Percentiles rank a stretch among this genome's conserved stretches.
These are phyloP conservation scores for Allolobophora icterica DNA, from an alignment of 2,888 invertebrate genomes.

Conservation along the genomic window DNA sequence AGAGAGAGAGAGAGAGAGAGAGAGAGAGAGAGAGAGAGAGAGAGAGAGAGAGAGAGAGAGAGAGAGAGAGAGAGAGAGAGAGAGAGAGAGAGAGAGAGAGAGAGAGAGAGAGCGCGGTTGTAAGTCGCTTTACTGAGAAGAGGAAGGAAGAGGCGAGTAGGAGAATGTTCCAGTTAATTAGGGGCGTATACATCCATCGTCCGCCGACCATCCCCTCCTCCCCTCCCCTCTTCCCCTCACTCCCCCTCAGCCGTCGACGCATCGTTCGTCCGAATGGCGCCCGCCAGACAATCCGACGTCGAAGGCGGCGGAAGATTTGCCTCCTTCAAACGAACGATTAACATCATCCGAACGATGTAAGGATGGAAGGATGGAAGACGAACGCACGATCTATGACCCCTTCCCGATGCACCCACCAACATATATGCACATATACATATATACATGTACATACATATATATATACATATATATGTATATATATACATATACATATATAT, in stretches of 20 bases:
- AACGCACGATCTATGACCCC: too few species aligned
- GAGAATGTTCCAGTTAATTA: conserved; percentile 3
- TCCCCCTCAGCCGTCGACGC: background rate
- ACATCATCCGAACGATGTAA: background rate
- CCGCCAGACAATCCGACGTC: conserved; percentile 11
- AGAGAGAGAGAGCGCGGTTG: background rate
- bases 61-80: too few species aligned
- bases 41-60: too few species aligned
- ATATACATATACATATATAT: too few species aligned
- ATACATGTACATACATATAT: too few species aligned
- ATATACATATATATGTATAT: too few species aligned
- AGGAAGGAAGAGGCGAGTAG: background rate
- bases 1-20: background rate
- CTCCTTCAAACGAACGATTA: conserved; percentile 17
- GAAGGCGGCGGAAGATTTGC: background rate
- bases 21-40: background rate
- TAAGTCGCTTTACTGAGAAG: background rate
- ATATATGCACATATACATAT: too few species aligned
- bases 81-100: too few species aligned
- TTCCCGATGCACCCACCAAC: too few species aligned
- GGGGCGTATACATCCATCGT: background rate
- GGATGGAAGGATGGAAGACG: background rate
- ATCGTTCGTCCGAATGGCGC: conserved; percentile 17
- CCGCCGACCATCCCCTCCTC: background rate
- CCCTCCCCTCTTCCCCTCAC: background rate